Conservation (phyloP, 2,797 vertebrate species). For the Hoplostethus mediterraneus region DNA sequence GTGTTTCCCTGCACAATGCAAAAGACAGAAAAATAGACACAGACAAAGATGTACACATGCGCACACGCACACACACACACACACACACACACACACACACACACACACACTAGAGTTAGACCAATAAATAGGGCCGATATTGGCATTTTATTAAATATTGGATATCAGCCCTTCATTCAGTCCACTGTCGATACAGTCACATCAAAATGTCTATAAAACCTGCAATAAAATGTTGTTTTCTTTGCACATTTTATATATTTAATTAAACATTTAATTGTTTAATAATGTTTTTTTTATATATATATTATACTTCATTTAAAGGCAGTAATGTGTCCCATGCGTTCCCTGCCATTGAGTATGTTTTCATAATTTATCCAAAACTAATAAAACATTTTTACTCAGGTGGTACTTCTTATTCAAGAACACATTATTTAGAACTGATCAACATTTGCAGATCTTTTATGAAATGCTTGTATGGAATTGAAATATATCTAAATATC, state of each 20-base stretch:
- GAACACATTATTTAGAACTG: too few relatives aligned
- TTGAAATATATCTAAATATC: too few relatives aligned
- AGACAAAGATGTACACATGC: neutral
- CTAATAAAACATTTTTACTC: too few relatives aligned
- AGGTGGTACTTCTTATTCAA: too few relatives aligned
- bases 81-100: too few relatives aligned
- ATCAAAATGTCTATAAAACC: neutral
- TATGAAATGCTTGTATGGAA: too few relatives aligned
- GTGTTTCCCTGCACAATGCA: neutral
- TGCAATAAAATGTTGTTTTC: slow-evolving; percentile 1
- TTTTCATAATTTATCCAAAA: too few relatives aligned
- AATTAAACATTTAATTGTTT: neutral
- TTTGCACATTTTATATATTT: neutral
- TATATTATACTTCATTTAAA: too few relatives aligned
- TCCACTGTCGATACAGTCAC: neutral
- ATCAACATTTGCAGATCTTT: too few relatives aligned
- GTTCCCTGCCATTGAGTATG: too few relatives aligned
- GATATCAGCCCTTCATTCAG: neutral
- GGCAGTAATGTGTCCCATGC: too few relatives aligned
- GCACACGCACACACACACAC: neutral
- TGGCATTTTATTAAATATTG: neutral
- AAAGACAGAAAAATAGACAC: slow-evolving; percentile 18
- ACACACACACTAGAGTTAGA: neutral
- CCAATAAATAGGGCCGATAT: neutral
- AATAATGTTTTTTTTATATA: neutral